These are phyloP conservation scores for Drosophila novamexicana DNA, from an alignment of 1,140 invertebrate species.

Conservation along the genomic window DNA sequence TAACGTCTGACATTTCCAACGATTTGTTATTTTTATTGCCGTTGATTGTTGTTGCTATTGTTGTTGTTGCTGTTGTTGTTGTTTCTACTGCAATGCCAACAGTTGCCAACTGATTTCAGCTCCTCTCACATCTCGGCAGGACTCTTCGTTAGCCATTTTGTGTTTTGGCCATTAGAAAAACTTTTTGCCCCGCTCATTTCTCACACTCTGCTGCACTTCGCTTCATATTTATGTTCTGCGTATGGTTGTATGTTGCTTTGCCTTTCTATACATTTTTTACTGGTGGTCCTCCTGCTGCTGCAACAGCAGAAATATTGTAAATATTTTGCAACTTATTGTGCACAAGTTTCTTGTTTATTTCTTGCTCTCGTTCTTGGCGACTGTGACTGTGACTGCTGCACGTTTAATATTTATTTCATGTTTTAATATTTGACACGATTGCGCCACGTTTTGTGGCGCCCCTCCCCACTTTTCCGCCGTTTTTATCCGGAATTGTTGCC, in stretches of 20 bases:
- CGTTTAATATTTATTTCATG: constrained; percentile 83
- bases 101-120: constrained; percentile 12
- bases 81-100: constrained; percentile 5
- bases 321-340: constrained; percentile 76
- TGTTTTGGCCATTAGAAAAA: constrained; percentile 37
- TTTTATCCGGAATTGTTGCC: constrained; percentile 15
- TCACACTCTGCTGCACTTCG: constrained; percentile 25
- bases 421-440: constrained; percentile 83
- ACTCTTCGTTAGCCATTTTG: constrained; percentile 43
- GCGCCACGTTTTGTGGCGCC: constrained; percentile 35
- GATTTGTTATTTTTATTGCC: not conserved
- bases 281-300: constrained; percentile 18
- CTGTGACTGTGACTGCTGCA: constrained; percentile 44
- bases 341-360: constrained; percentile 64
- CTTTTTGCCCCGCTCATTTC: constrained; percentile 6
- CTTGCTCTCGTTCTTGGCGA: not conserved
- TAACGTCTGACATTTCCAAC: not conserved
- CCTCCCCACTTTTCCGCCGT: constrained; percentile 3
- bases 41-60: constrained; percentile 4
- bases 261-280: constrained; percentile 2
- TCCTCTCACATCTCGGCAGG: not conserved
- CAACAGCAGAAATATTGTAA: constrained; percentile 59
- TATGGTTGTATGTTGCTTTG: constrained; percentile 4
- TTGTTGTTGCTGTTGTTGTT: not conserved
- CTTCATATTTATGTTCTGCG: constrained; percentile 12